Conservation (phyloP, 2,113 vertebrate genomes). For the Apodemus sylvaticus region DNA sequence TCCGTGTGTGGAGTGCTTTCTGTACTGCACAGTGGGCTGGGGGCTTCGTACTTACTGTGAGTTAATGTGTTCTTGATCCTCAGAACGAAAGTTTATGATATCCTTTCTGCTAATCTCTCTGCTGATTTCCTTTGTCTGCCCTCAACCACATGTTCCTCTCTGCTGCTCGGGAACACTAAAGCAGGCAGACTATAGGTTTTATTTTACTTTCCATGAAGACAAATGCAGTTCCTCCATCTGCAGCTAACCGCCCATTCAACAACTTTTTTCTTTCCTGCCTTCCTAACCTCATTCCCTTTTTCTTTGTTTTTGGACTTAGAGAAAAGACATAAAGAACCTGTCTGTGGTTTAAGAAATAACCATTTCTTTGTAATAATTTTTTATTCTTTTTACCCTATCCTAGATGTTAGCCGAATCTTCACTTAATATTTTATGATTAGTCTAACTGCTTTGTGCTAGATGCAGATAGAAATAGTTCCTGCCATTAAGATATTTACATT, state of each 20-base stretch:
- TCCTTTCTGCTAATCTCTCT: neutral
- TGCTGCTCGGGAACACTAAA: neutral
- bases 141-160: neutral
- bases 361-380: neutral
- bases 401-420: neutral
- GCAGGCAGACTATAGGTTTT: neutral
- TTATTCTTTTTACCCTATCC: neutral
- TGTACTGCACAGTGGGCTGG: neutral
- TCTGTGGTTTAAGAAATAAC: constrained; percentile 20
- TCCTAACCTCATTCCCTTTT: neutral
- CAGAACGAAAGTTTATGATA: constrained; percentile 7
- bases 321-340: constrained; percentile 8
- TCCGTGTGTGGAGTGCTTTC: neutral
- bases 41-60: neutral
- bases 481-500: neutral
- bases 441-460: neutral
- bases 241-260: neutral
- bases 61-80: neutral
- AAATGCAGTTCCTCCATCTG: neutral
- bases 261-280: neutral
- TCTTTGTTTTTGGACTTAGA: neutral
- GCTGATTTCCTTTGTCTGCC: neutral
- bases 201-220: neutral
- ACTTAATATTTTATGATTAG: constrained; percentile 41
- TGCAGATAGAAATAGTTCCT: neutral